Conservation (phyloP, 2,888 invertebrate genomes). For the Pheosia gnoma region DNA sequence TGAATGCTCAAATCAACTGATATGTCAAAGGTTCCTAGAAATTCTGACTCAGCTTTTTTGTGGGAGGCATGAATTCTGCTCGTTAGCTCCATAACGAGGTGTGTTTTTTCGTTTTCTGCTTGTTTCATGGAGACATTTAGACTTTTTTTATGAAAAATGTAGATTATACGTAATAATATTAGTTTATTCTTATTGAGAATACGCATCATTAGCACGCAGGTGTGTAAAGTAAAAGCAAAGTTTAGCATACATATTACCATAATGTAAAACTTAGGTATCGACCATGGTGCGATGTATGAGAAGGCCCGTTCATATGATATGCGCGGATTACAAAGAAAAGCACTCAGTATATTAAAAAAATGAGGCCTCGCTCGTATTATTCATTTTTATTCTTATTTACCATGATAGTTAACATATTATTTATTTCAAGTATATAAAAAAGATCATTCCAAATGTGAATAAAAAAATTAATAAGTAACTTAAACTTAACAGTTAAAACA, state of each 20-base stretch:
- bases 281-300: constrained; percentile 15
- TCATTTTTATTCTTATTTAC: constrained; percentile 11
- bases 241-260: background rate
- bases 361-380: constrained; percentile 12
- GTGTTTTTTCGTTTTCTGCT: background rate
- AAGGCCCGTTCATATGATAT: constrained; percentile 7
- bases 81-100: background rate
- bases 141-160: background rate
- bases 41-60: background rate
- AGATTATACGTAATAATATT: too few species aligned
- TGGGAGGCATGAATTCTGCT: background rate
- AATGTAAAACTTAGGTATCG: background rate
- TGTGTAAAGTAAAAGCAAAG: background rate
- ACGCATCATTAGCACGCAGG: background rate
- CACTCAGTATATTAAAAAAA: constrained; percentile 44
- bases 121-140: too few species aligned
- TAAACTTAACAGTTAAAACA: too few species aligned
- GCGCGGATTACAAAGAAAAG: constrained; percentile 43
- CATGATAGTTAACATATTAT: background rate
- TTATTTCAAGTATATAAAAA: too few species aligned
- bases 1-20: background rate
- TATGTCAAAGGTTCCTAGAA: background rate
- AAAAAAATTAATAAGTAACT: too few species aligned
- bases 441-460: too few species aligned
- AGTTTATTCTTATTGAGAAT: too few species aligned